Evolutionary conservation across 2,888 invertebrate species (phyloP), one percentile per base, ranked within the genome.

Genomic region (Anoncus sp.): DNA sequence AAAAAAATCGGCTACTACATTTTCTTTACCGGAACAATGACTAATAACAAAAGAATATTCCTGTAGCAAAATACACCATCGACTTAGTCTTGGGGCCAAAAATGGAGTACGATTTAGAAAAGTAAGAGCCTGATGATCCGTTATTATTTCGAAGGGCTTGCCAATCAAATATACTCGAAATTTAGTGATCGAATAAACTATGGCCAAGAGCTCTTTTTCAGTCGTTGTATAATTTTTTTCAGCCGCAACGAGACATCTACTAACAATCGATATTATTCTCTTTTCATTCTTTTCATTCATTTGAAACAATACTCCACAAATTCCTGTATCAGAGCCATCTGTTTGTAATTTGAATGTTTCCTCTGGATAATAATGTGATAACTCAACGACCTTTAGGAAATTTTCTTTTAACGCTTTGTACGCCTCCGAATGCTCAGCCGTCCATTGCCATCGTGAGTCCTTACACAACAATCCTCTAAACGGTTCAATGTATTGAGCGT

Each of bases 131-230:
- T 77, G 57, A 24, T 77, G 71, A 47, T 79, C 73, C 0, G 77
- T 79, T 3, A 79, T 66, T 0, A 77, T 47, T 5, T 82, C 77
- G 1, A 88, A 75, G 1, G 51, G n/a, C 5, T 51, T 66, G 0
- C 85, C 85, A 22, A 83, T 57, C 1, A 86, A 65, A 65, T 85
- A 86, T 6, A 55, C 59, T 14, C 66, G 12, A 24, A 66, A 66
- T 60, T 74, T 74, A 5, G n/a, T 31, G 6, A 70, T 20, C 10
- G 59, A 22, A 45, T 70, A 78, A 81, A 87, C 62, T 83, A 84
- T 16, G 47, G 73, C 10, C 80, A 4, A 81, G 55, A 31, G 53
- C 22, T 63, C 49, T 20, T 63, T 63, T 20, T 63, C 63, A 0
- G 63, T 63, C 14, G 63, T 63, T 3, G 47, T 63, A 14, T 63